Evolutionary conservation across 2,888 invertebrate species (phyloP).

Genomic region (Coenonympha glycerion): DNA sequence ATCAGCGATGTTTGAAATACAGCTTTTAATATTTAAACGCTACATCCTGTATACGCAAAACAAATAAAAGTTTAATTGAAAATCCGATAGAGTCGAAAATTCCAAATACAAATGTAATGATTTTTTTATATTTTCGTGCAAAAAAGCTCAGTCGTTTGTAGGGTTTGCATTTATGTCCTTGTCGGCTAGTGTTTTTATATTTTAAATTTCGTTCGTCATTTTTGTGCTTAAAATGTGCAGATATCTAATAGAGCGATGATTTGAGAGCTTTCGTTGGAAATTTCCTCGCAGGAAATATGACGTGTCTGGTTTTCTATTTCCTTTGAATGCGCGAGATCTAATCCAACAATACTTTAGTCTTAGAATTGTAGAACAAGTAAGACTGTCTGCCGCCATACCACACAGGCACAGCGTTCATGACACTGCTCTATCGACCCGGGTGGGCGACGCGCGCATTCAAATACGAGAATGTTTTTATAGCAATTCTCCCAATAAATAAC

Average conservation of each 20-base stretch:
- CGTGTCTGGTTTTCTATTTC: background rate
- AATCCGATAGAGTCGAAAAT: too few relatives aligned
- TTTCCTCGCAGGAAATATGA: background rate
- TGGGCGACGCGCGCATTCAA: conserved; percentile 66
- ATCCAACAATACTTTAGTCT: conserved; percentile 34
- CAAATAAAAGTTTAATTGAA: too few relatives aligned
- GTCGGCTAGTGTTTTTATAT: background rate
- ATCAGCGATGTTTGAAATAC: too few relatives aligned
- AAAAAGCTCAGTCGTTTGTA: too few relatives aligned
- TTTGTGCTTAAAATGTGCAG: background rate
- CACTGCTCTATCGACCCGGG: conserved; percentile 68
- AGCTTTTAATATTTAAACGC: too few relatives aligned
- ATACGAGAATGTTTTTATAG: conserved; percentile 43
- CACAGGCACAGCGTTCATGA: conserved; percentile 52
- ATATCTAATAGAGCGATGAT: background rate
- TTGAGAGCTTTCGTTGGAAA: background rate
- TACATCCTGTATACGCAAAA: too few relatives aligned
- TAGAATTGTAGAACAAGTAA: conserved; percentile 60
- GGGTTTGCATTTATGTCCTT: background rate
- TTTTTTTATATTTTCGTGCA: too few relatives aligned
- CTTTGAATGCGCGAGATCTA: conserved; percentile 21
- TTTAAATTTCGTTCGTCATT: background rate
- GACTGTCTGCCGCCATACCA: conserved; percentile 69
- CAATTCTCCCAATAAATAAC: conserved; percentile 28
- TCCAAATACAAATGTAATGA: too few relatives aligned